Evolutionary conservation across 2,888 invertebrate species (phyloP).

Genomic region (Drosophila borborema): DNA sequence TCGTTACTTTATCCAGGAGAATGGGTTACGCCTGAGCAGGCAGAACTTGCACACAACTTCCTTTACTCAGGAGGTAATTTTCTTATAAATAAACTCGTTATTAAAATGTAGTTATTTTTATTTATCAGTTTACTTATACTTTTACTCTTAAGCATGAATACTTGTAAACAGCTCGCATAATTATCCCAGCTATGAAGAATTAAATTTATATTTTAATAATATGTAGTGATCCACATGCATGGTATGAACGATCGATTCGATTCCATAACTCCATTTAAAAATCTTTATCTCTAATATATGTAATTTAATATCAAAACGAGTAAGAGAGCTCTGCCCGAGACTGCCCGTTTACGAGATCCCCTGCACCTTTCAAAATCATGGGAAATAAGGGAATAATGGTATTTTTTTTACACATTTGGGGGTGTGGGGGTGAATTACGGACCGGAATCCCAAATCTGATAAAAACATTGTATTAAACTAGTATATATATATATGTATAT

Average conservation of each 20-base stretch:
- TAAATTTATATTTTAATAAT: neutral
- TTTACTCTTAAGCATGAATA: slow-evolving; percentile 33
- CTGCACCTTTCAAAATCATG: too few species aligned
- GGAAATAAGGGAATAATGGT: too few species aligned
- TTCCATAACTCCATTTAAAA: too few species aligned
- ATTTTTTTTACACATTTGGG: too few species aligned
- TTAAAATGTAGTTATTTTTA: slow-evolving; percentile 10
- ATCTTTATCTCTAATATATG: neutral
- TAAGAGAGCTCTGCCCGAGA: too few species aligned
- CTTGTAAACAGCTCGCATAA: neutral
- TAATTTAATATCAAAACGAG: too few species aligned
- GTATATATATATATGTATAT: too few species aligned
- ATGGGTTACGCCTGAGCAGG: slow-evolving; percentile 92
- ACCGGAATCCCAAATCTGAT: too few species aligned
- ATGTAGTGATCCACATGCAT: slow-evolving; percentile 5
- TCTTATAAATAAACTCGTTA: slow-evolving; percentile 23
- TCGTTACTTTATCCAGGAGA: slow-evolving; percentile 86
- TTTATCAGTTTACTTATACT: neutral
- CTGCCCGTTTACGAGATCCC: too few species aligned
- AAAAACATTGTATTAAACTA: too few species aligned
- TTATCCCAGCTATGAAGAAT: neutral
- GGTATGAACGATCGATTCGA: neutral
- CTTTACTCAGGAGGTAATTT: slow-evolving; percentile 92
- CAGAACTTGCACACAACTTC: slow-evolving; percentile 93
- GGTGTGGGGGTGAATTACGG: too few species aligned